Evolutionary conservation across 2,113 vertebrate genomes (phyloP).

Genomic region (Columba janthina): DNA sequence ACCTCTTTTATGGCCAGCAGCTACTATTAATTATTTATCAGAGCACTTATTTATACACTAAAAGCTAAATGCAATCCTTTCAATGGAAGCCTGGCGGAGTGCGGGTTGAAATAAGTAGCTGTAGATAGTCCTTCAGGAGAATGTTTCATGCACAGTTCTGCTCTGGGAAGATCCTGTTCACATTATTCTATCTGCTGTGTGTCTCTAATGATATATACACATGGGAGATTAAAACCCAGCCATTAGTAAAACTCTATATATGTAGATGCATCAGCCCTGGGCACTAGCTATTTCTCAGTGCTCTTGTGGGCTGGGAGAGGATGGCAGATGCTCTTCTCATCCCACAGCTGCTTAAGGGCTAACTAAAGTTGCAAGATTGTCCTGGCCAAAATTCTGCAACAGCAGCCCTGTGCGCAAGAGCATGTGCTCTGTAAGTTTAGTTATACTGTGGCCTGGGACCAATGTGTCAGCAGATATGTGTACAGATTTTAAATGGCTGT

Average conservation of each 20-base stretch:
- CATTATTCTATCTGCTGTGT: not conserved
- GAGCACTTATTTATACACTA: conserved; percentile 58
- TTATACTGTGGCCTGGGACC: not conserved
- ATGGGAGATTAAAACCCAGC: not conserved
- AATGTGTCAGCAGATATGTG: not conserved
- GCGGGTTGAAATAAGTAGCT: not conserved
- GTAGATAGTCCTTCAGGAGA: not conserved
- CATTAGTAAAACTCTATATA: not conserved
- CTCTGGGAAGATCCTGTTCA: not conserved
- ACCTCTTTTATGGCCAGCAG: conserved; percentile 42
- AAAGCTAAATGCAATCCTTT: conserved; percentile 56
- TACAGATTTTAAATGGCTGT: not conserved
- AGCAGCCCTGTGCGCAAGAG: not conserved
- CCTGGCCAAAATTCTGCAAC: not conserved
- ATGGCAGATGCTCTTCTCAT: not conserved
- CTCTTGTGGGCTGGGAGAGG: not conserved
- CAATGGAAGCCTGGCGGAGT: conserved; percentile 9
- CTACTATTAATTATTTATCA: conserved; percentile 58
- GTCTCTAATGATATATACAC: not conserved
- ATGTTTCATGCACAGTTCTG: not conserved
- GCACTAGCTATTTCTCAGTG: not conserved
- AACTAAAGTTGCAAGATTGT: not conserved
- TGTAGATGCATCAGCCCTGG: not conserved
- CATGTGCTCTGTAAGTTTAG: too few species aligned
- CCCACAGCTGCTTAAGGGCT: not conserved